These are phyloP conservation scores for Diplazon laetatorius DNA, from an alignment of 2,888 invertebrate genomes.

Conservation along the genomic window DNA sequence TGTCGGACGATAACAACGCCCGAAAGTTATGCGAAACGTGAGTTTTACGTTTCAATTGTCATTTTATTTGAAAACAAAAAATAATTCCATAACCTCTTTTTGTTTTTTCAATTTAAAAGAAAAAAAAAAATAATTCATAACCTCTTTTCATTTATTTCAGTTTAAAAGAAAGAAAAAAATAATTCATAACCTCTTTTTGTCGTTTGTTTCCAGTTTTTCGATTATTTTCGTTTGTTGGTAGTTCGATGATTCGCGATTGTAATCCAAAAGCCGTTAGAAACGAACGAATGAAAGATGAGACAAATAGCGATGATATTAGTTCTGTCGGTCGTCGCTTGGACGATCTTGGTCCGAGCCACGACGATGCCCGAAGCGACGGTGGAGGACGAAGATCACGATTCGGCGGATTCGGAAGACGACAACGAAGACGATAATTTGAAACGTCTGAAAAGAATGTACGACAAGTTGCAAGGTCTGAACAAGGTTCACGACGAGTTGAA, in stretches of 20 bases:
- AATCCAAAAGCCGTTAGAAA: slow-evolving; percentile 41
- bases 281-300: slow-evolving; percentile 66
- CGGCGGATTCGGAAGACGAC: slow-evolving; percentile 70
- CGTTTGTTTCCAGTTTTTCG: too few relatives aligned
- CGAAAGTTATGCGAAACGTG: slow-evolving; percentile 2
- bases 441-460: slow-evolving; percentile 69
- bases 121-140: too few relatives aligned
- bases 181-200: too few relatives aligned
- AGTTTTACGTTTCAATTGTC: too few relatives aligned
- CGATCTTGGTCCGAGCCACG: slow-evolving; percentile 67
- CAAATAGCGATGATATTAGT: slow-evolving; percentile 63
- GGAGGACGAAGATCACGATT: slow-evolving; percentile 59
- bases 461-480: slow-evolving; percentile 72
- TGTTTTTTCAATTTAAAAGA: too few relatives aligned
- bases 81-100: too few relatives aligned
- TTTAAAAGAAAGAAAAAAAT: too few relatives aligned
- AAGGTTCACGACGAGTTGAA: slow-evolving; percentile 77
- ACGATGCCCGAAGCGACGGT: slow-evolving; percentile 58
- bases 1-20: not conserved
- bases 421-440: slow-evolving; percentile 55
- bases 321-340: slow-evolving; percentile 68
- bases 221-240: too few relatives aligned
- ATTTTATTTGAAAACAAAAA: too few relatives aligned
- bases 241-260: slow-evolving; percentile 20
- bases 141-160: too few relatives aligned